These are phyloP conservation scores for Triops cancriformis DNA, from an alignment of 1,140 invertebrate genomes.

Conservation along the genomic window DNA sequence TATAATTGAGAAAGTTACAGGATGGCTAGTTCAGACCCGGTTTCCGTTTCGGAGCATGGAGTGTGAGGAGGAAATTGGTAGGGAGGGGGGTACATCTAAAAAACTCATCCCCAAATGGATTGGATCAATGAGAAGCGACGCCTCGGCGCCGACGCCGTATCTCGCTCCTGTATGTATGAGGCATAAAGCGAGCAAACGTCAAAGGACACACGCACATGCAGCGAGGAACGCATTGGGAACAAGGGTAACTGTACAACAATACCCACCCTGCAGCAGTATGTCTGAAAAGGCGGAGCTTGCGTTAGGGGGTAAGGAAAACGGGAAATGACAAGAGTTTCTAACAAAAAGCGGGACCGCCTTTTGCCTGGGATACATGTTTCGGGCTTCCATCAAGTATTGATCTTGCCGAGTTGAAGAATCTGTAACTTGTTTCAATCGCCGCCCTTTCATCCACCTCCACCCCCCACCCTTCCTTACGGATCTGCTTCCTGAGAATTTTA, in stretches of 20 bases:
- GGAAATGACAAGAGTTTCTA: background rate
- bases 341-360: background rate
- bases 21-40: background rate
- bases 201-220: slow-evolving; percentile 4
- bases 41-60: background rate
- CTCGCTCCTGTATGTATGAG: background rate
- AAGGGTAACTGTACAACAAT: background rate
- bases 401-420: background rate
- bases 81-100: background rate
- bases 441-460: background rate
- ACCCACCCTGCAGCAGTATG: background rate
- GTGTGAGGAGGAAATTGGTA: background rate
- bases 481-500: background rate
- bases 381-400: background rate
- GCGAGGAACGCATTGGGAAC: background rate
- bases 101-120: background rate
- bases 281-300: background rate
- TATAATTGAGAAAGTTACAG: background rate
- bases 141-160: slow-evolving; percentile 1
- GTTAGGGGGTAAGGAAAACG: background rate
- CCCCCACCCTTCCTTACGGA: background rate
- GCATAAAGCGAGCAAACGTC: background rate
- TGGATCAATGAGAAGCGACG: slow-evolving; percentile 5
- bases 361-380: background rate
- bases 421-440: background rate